Percentiles rank a stretch among this genome's conserved stretches.
These are phyloP conservation scores for Lycia hirtaria DNA, from an alignment of 2,888 invertebrate species.

Conservation along the genomic window DNA sequence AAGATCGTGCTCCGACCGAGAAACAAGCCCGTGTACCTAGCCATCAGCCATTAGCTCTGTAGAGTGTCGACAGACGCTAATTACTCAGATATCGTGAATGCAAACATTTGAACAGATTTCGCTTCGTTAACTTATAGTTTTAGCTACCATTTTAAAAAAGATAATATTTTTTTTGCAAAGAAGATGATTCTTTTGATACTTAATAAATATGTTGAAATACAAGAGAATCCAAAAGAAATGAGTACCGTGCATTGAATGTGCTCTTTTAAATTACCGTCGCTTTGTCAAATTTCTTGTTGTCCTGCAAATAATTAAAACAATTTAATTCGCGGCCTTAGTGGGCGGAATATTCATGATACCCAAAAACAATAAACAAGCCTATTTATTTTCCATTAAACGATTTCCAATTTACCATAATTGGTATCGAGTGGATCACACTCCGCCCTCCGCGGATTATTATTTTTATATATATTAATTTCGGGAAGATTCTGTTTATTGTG, in stretches of 20 bases:
- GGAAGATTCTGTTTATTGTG: background rate
- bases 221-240: too few relatives aligned
- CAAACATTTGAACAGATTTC: conserved; percentile 2
- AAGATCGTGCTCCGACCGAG: background rate
- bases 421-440: background rate
- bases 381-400: conserved; percentile 15
- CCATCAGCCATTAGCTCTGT: background rate
- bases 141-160: background rate
- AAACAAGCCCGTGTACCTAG: conserved; percentile 13
- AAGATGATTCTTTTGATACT: too few relatives aligned
- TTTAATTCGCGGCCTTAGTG: background rate
- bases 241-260: too few relatives aligned
- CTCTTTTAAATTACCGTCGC: too few relatives aligned
- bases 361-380: conserved; percentile 14
- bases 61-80: background rate
- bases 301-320: background rate
- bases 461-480: conserved; percentile 13
- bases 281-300: background rate
- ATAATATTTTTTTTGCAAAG: too few relatives aligned
- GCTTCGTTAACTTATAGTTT: conserved; percentile 2
- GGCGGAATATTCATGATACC: conserved; percentile 13
- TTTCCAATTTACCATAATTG: conserved; percentile 12
- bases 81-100: background rate
- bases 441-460: conserved; percentile 1
- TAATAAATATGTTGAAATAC: too few relatives aligned